These are phyloP conservation scores for Acanthoscelides obtectus DNA, from an alignment of 2,888 invertebrate species.

Conservation along the genomic window DNA sequence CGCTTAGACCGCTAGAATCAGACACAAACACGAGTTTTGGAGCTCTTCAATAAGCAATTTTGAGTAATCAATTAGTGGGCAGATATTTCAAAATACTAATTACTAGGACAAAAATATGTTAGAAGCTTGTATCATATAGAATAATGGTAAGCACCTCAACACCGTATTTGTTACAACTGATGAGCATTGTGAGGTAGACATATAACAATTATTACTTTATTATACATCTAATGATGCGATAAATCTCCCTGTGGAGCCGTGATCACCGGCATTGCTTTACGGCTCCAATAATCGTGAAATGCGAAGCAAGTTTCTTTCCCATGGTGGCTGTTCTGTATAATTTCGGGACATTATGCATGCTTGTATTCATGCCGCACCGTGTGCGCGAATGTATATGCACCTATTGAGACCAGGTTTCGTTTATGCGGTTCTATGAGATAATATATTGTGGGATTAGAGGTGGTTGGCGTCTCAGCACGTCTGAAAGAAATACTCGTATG, in stretches of 20 bases:
- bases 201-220: neutral
- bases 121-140: no score
- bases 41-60: no score
- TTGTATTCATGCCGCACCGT: neutral
- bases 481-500: neutral
- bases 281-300: neutral
- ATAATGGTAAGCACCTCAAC: no score
- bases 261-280: neutral
- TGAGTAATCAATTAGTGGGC: no score
- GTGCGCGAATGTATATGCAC: neutral
- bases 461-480: neutral
- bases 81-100: no score
- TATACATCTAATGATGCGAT: neutral
- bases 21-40: no score
- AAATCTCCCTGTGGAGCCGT: neutral
- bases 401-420: conserved; percentile 4
- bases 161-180: neutral
- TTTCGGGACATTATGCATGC: neutral
- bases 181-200: neutral
- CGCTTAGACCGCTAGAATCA: no score
- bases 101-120: no score
- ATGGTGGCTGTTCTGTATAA: neutral
- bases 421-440: neutral
- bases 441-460: neutral
- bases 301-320: neutral